Percentiles rank a stretch among this genome's conserved stretches.
phyloP scores from a whole-genome alignment of 2,888 invertebrate genomes.

The Spicauda simplicius region DNA sequence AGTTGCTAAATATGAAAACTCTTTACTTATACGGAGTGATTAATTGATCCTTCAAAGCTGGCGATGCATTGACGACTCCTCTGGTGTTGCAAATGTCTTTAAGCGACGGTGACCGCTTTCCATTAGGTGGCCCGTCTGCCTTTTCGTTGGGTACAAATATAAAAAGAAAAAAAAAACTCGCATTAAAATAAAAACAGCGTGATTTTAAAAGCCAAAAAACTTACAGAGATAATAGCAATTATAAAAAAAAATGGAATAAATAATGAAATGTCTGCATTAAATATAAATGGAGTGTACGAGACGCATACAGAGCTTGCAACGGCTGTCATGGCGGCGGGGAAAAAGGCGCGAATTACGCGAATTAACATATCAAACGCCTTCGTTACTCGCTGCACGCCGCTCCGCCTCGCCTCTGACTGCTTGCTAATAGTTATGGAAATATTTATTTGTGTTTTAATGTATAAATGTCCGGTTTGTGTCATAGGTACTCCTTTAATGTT shows the following conservation, averaged over 20 bases:
- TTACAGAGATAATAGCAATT: background rate
- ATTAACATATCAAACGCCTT: slow-evolving; percentile 78
- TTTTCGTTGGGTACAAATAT: no score
- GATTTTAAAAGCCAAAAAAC: background rate
- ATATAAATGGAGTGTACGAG: slow-evolving; percentile 32
- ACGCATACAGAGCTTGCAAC: slow-evolving; percentile 33
- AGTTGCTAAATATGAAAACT: no score
- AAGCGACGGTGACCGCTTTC: no score
- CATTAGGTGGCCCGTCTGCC: no score
- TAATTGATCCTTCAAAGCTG: no score
- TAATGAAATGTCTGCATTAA: slow-evolving; percentile 16
- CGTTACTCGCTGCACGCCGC: slow-evolving; percentile 36
- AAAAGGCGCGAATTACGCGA: slow-evolving; percentile 72
- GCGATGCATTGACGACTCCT: no score
- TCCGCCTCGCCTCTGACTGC: slow-evolving; percentile 28
- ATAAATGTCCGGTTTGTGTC: no score
- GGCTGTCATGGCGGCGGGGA: slow-evolving; percentile 40
- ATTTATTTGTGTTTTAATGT: slow-evolving; percentile 10
- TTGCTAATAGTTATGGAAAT: slow-evolving; percentile 33
- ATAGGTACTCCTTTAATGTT: no score
- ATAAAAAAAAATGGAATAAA: background rate
- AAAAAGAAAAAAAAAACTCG: no score
- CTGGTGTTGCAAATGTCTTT: no score
- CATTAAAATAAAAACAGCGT: background rate
- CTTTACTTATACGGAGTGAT: no score